These are phyloP conservation scores for Leucophenga montana DNA, from an alignment of 2,888 invertebrate species.

Conservation along the genomic window DNA sequence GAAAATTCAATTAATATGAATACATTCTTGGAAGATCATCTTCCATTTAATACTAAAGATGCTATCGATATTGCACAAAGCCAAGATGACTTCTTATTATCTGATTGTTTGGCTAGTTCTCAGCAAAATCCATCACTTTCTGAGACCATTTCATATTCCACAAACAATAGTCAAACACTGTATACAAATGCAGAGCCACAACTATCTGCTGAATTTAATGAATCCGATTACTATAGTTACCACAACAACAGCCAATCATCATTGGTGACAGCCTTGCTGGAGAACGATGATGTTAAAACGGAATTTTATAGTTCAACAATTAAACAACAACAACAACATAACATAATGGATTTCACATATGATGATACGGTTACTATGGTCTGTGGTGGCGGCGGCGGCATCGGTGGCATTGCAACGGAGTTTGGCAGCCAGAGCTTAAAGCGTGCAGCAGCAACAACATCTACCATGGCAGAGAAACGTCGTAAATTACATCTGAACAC, in stretches of 20 bases:
- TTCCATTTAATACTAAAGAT: constrained; percentile 31
- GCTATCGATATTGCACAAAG: constrained; percentile 43
- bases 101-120: constrained; percentile 29
- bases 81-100: constrained; percentile 22
- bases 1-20: constrained; percentile 20
- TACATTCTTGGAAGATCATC: background rate
- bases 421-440: constrained; percentile 39
- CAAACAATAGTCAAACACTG: constrained; percentile 19
- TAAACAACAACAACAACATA: constrained; percentile 21
- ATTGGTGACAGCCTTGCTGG: background rate
- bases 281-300: background rate
- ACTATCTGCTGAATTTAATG: constrained; percentile 25
- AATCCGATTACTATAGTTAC: constrained; percentile 17
- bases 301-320: background rate
- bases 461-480: constrained; percentile 53
- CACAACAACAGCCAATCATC: background rate
- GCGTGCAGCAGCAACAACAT: constrained; percentile 45
- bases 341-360: background rate
- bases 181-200: constrained; percentile 14
- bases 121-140: constrained; percentile 36
- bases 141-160: constrained; percentile 12
- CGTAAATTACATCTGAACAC: constrained; percentile 43
- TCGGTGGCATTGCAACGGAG: background rate
- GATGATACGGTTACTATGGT: background rate
- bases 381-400: constrained; percentile 5